phyloP scores from a whole-genome alignment of 2,797 vertebrate genomes.

The Apogon hyalosoma region DNA sequence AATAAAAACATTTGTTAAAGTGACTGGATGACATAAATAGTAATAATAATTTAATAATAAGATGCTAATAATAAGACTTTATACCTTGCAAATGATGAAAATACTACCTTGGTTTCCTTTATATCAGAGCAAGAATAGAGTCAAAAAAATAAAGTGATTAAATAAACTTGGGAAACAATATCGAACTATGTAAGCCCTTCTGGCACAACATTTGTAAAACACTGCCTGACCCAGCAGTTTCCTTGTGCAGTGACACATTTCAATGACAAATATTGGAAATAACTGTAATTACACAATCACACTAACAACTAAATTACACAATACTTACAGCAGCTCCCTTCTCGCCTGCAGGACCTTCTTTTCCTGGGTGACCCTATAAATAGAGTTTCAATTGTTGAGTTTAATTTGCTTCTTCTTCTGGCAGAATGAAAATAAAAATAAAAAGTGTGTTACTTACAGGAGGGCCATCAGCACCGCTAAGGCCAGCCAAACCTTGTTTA shows the following conservation, averaged over 20 bases:
- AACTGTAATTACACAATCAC: conserved; percentile 17
- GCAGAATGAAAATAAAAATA: conserved; percentile 11
- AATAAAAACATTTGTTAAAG: no score
- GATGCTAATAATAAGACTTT: no score
- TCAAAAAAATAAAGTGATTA: no score
- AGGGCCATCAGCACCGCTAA: conserved; percentile 93
- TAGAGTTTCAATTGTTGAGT: conserved; percentile 1
- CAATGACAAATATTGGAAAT: conserved; percentile 8
- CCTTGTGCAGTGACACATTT: not conserved
- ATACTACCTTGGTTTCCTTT: no score
- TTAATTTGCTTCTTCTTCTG: conserved; percentile 4
- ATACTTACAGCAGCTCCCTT: conserved; percentile 91
- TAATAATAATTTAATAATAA: no score
- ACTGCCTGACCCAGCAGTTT: not conserved
- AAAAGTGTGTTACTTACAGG: conserved; percentile 87
- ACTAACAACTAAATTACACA: not conserved
- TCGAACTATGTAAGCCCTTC: no score
- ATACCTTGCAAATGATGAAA: no score
- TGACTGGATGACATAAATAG: no score
- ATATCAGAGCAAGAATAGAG: no score
- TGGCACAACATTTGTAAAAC: not conserved
- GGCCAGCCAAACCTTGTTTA: conserved; percentile 92
- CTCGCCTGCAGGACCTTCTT: conserved; percentile 95
- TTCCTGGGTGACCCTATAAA: conserved; percentile 95
- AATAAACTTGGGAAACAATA: no score